These are phyloP conservation scores for Ciconia maguari DNA, from an alignment of 2,113 vertebrate genomes.

Conservation along the genomic window DNA sequence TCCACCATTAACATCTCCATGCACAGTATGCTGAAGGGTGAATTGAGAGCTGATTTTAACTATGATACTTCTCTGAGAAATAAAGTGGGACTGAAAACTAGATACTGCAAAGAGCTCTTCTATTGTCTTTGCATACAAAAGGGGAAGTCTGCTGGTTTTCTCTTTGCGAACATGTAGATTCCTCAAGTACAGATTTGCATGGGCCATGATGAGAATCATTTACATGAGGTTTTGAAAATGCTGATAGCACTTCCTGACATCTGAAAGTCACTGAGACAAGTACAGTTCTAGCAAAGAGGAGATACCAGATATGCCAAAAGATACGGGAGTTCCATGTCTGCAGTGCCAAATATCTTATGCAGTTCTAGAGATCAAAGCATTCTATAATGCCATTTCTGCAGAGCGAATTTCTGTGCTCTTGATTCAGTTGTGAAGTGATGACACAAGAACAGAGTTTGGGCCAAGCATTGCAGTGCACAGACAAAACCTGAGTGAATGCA, in stretches of 20 bases:
- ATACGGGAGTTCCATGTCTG: background rate
- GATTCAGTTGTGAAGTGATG: background rate
- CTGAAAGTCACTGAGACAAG: background rate
- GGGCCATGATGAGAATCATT: background rate
- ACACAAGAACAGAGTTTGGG: background rate
- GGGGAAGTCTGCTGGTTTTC: background rate
- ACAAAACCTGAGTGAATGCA: background rate
- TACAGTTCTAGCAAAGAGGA: background rate
- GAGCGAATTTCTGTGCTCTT: rapidly evolving
- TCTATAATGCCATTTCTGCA: background rate
- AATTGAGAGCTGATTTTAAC: background rate
- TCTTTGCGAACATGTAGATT: background rate
- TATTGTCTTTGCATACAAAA: background rate
- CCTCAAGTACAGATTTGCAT: background rate
- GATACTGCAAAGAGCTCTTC: background rate
- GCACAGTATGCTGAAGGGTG: background rate
- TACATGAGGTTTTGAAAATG: background rate
- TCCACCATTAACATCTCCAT: background rate
- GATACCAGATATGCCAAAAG: background rate
- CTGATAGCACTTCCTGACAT: background rate
- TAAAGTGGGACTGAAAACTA: background rate
- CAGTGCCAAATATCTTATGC: background rate
- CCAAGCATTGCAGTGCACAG: background rate
- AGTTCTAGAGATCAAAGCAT: background rate
- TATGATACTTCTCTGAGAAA: background rate